phyloP scores from a whole-genome alignment of 2,113 vertebrate species.

The Potamarius usumacintae region DNA sequence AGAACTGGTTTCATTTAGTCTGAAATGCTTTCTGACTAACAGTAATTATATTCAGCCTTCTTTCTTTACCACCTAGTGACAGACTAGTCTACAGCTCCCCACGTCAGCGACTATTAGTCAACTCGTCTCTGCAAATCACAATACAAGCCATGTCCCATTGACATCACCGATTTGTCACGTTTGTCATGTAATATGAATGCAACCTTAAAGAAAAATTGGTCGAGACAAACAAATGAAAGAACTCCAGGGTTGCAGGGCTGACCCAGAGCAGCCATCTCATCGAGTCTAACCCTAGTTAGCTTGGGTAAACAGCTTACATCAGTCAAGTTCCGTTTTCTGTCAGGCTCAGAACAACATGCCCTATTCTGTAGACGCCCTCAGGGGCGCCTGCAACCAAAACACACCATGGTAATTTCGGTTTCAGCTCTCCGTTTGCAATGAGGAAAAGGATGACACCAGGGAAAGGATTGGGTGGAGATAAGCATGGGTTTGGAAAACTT shows the following conservation, averaged over 20 bases:
- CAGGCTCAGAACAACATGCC: conserved; percentile 35
- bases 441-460: conserved; percentile 5
- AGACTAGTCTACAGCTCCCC: neutral
- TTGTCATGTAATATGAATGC: conserved; percentile 5
- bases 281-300: conserved; percentile 36
- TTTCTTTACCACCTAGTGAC: neutral
- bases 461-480: conserved; percentile 29
- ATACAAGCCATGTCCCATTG: neutral
- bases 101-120: neutral
- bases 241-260: conserved; percentile 41
- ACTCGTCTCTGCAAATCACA: neutral
- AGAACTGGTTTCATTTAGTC: neutral
- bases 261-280: conserved; percentile 39
- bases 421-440: conserved; percentile 12
- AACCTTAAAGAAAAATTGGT: conserved; percentile 6
- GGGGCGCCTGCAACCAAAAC: conserved; percentile 48
- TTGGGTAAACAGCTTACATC: conserved; percentile 44
- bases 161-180: conserved; percentile 14
- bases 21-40: neutral
- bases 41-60: neutral
- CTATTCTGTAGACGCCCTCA: conserved; percentile 41
- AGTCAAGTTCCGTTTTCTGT: conserved; percentile 49
- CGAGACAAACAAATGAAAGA: conserved; percentile 24
- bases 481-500: conserved; percentile 1
- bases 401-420: conserved; percentile 29